Evolutionary conservation across 2,113 vertebrate genomes (phyloP).

Genomic region (Aramus guarauna): DNA sequence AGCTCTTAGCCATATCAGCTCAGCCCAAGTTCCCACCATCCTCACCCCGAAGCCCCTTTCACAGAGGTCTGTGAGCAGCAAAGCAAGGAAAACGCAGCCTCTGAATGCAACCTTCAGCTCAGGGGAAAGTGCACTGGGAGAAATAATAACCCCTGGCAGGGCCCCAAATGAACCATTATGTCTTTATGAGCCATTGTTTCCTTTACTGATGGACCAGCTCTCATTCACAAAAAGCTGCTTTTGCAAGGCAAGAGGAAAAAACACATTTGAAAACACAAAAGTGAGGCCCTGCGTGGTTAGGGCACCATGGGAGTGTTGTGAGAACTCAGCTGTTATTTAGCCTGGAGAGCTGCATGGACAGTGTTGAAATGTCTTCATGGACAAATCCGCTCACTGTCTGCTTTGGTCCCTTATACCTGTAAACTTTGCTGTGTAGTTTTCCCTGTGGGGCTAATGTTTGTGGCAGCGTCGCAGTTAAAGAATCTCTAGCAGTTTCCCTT

Average conservation of each 20-base stretch:
- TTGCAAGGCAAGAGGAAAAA: neutral
- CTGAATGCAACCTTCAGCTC: neutral
- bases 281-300: accelerated
- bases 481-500: neutral
- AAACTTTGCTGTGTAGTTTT: neutral
- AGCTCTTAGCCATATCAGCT: neutral
- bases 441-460: neutral
- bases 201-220: neutral
- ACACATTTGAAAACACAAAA: neutral
- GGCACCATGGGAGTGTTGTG: neutral
- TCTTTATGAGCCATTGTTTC: neutral
- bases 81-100: neutral
- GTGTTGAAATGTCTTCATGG: neutral
- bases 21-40: neutral
- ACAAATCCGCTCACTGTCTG: neutral
- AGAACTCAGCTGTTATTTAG: neutral
- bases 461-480: neutral
- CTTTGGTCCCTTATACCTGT: neutral
- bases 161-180: neutral
- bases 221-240: constrained; percentile 26
- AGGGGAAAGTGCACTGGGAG: neutral
- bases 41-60: neutral
- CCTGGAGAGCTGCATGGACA: neutral
- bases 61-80: neutral
- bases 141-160: neutral